These are phyloP conservation scores for Lagorchestes hirsutus DNA, from an alignment of 2,797 vertebrate genomes.

Conservation along the genomic window DNA sequence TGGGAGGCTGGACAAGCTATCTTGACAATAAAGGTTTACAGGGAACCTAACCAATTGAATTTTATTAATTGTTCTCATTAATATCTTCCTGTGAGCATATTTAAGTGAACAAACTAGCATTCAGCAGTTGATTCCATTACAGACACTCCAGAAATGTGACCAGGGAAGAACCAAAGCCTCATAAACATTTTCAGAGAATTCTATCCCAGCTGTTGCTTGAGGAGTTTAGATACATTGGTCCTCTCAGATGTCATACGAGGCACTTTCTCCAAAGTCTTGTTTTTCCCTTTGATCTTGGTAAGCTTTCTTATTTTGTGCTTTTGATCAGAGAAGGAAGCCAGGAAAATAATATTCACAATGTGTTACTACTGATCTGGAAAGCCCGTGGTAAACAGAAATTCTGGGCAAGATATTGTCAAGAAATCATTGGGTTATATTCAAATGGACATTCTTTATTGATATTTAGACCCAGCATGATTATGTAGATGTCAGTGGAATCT, in stretches of 20 bases:
- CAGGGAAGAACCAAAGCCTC: background rate
- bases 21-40: background rate
- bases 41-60: background rate
- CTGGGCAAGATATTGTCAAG: constrained; percentile 41
- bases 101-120: background rate
- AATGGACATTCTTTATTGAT: constrained; percentile 22
- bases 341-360: constrained; percentile 39
- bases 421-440: constrained; percentile 31
- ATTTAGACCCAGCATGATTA: constrained; percentile 36
- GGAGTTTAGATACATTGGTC: background rate
- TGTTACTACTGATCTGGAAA: constrained; percentile 44
- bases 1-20: background rate
- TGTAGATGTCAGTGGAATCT: constrained; percentile 41
- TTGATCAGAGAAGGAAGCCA: constrained; percentile 59
- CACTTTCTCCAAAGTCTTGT: constrained; percentile 39
- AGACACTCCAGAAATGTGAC: background rate
- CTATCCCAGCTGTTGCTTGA: background rate
- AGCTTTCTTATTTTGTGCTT: constrained; percentile 48
- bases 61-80: background rate
- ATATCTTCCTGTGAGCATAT: background rate
- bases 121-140: background rate
- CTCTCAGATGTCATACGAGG: constrained; percentile 6
- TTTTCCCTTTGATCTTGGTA: constrained; percentile 45
- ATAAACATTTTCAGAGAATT: constrained; percentile 11
- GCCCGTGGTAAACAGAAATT: constrained; percentile 26